Evolutionary conservation across 1,140 invertebrate genomes (phyloP).

Genomic region (Stratiolaelaps scimitus): DNA sequence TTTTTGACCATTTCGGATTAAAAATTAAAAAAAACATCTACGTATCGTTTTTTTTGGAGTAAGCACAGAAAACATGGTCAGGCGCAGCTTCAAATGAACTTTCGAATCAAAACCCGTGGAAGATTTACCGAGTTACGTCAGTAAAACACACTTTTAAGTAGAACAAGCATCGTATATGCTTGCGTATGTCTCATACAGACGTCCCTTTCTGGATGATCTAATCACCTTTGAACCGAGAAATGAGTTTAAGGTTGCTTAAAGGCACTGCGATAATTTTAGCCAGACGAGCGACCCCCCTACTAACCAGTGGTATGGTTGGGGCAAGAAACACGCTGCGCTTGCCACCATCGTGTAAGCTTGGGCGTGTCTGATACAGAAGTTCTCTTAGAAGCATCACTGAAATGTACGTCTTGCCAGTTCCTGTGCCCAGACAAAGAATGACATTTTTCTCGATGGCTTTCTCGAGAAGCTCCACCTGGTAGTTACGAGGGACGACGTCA

Average conservation of each 20-base stretch:
- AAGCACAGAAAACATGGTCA: too few relatives aligned
- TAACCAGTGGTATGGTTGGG: constrained; percentile 35
- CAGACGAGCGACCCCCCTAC: background rate
- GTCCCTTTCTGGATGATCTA: too few relatives aligned
- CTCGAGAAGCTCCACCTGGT: constrained; percentile 61
- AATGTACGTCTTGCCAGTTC: constrained; percentile 82
- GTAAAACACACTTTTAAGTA: too few relatives aligned
- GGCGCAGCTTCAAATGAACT: too few relatives aligned
- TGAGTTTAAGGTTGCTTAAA: background rate
- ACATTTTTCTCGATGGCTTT: constrained; percentile 59
- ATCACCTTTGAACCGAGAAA: too few relatives aligned
- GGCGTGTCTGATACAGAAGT: constrained; percentile 45
- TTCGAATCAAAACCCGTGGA: too few relatives aligned
- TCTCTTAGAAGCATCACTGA: constrained; percentile 65
- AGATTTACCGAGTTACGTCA: too few relatives aligned
- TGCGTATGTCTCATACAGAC: too few relatives aligned
- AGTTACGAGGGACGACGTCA: constrained; percentile 12
- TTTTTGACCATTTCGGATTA: too few relatives aligned
- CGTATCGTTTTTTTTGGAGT: too few relatives aligned
- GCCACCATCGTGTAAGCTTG: constrained; percentile 35
- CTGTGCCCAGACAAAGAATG: constrained; percentile 79
- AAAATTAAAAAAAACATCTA: too few relatives aligned
- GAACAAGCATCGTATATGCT: too few relatives aligned
- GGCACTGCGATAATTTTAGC: background rate
- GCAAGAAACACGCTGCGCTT: constrained; percentile 44